Percentiles rank a stretch among this genome's conserved stretches.
Conservation (phyloP, 2,888 invertebrate species). For the Caenorhabditis virilis region DNA sequence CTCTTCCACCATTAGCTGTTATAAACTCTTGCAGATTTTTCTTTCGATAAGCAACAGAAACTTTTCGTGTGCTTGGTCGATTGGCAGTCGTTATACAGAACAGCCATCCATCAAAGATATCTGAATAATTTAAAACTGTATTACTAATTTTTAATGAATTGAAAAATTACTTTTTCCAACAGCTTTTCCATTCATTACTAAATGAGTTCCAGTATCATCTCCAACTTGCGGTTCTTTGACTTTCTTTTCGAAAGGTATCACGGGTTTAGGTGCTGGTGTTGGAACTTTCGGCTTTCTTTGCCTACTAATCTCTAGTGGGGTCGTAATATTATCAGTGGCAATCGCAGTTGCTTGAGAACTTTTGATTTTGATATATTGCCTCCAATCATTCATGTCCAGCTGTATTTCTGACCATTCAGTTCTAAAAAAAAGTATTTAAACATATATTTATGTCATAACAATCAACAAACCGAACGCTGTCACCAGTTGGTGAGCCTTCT, state of each 20-base stretch:
- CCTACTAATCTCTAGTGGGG: slow-evolving; percentile 11
- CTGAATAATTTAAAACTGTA: neutral
- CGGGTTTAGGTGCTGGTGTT: neutral
- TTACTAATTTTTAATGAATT: neutral
- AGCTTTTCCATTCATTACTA: slow-evolving; percentile 16
- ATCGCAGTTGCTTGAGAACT: slow-evolving; percentile 34
- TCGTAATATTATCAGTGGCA: slow-evolving; percentile 23
- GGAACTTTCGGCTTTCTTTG: slow-evolving; percentile 5
- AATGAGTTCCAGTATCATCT: too few relatives aligned
- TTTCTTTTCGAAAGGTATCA: too few relatives aligned
- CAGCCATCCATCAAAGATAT: slow-evolving; percentile 45
- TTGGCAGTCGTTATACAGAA: slow-evolving; percentile 67
- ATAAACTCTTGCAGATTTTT: slow-evolving; percentile 57
- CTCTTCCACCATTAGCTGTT: slow-evolving; percentile 52
- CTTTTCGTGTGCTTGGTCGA: slow-evolving; percentile 16
- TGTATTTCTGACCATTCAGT: slow-evolving; percentile 38
- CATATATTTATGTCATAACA: neutral
- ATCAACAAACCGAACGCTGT: neutral
- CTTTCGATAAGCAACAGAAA: slow-evolving; percentile 54
- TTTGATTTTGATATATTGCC: slow-evolving; percentile 45
- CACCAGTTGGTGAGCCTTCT: slow-evolving; percentile 22
- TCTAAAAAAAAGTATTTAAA: slow-evolving; percentile 14
- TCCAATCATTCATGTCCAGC: slow-evolving; percentile 47
- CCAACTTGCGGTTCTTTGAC: slow-evolving; percentile 1
- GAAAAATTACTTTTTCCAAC: slow-evolving; percentile 13